A percentile compares a stretch with the other conserved stretches of the same genome.
Evolutionary conservation across 2,888 invertebrate genomes (phyloP).

Genomic region (Esperia sulphurella): DNA sequence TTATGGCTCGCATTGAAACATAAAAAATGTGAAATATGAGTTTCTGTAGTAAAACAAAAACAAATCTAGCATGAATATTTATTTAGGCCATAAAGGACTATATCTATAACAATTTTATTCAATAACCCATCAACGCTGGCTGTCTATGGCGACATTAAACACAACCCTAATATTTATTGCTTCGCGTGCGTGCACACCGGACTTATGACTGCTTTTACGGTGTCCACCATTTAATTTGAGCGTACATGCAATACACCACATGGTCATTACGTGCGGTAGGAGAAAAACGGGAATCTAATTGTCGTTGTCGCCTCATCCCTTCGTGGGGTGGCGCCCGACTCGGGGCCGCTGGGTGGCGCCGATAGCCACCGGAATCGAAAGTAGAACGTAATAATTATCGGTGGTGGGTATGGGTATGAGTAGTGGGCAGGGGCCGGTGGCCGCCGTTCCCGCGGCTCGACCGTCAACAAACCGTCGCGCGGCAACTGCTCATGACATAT

Average conservation of each 20-base stretch:
- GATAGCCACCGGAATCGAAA: slow-evolving; percentile 64
- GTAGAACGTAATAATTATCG: slow-evolving; percentile 73
- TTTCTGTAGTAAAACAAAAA: background rate
- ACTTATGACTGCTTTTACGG: slow-evolving; percentile 61
- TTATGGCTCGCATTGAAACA: too few relatives aligned
- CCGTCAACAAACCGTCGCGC: slow-evolving; percentile 76
- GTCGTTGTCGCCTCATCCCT: slow-evolving; percentile 72
- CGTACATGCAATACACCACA: slow-evolving; percentile 58
- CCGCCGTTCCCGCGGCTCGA: slow-evolving; percentile 65
- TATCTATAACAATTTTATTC: slow-evolving; percentile 37
- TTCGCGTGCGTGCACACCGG: slow-evolving; percentile 54
- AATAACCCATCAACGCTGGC: slow-evolving; percentile 38
- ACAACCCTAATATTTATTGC: slow-evolving; percentile 51
- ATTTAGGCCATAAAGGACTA: slow-evolving; percentile 19
- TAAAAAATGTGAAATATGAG: too few relatives aligned
- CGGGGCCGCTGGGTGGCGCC: slow-evolving; percentile 41
- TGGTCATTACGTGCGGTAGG: slow-evolving; percentile 45
- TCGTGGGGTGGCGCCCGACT: slow-evolving; percentile 21
- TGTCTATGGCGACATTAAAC: slow-evolving; percentile 46
- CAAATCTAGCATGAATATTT: background rate
- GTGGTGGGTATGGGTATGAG: slow-evolving; percentile 36
- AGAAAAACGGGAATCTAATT: slow-evolving; percentile 64
- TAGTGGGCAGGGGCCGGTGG: slow-evolving; percentile 48
- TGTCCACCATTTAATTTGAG: slow-evolving; percentile 65
- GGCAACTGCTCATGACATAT: slow-evolving; percentile 79